Evolutionary conservation across 2,113 vertebrate genomes (phyloP).

Genomic region (Physeter macrocephalus): DNA sequence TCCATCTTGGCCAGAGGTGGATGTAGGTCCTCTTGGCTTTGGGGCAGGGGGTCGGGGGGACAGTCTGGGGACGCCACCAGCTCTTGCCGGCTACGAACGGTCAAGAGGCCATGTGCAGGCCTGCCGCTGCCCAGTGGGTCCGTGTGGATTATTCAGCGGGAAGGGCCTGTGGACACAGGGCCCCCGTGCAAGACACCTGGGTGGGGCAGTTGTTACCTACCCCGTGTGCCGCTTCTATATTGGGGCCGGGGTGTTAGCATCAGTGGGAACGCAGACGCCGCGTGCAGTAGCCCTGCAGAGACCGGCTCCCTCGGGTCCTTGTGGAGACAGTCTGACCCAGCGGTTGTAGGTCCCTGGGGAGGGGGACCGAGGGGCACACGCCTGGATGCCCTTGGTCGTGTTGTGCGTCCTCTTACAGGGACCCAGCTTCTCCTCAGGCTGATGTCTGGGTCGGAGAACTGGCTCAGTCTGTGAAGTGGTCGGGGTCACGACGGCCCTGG

Average conservation of each 20-base stretch:
- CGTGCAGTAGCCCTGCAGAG: neutral
- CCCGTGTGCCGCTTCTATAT: fast-evolving
- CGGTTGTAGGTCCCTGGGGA: too few species aligned
- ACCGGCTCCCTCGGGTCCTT: neutral
- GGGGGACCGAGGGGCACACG: fast-evolving
- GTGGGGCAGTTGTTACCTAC: neutral
- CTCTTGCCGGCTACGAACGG: neutral
- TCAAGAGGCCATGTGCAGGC: neutral
- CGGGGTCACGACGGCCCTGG: fast-evolving
- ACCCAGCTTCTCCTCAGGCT: neutral
- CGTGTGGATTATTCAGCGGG: neutral
- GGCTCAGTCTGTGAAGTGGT: neutral
- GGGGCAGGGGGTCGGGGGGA: neutral
- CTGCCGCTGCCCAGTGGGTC: fast-evolving
- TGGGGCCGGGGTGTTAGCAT: fast-evolving
- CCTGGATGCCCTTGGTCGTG: fast-evolving
- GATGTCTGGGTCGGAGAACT: neutral
- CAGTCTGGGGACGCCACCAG: neutral
- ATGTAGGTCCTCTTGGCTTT: too few species aligned
- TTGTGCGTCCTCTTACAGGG: fast-evolving
- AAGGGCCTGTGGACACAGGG: too few species aligned
- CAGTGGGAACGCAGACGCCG: fast-evolving
- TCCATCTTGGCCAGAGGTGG: neutral
- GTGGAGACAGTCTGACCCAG: fast-evolving
- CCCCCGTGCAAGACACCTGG: neutral